Conservation (phyloP, 2,888 invertebrate genomes). For the Cylloceria caligata region DNA sequence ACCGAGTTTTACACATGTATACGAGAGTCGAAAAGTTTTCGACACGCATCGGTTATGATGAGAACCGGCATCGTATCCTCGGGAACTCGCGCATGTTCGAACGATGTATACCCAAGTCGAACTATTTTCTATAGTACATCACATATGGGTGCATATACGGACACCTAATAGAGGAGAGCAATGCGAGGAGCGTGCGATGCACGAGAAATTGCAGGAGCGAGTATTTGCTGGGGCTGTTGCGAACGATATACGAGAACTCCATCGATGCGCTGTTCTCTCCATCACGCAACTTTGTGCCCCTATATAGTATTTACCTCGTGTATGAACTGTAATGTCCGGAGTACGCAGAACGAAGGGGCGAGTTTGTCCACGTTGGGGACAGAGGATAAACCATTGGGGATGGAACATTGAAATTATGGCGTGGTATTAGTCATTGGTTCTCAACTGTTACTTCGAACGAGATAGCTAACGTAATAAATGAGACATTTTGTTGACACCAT, state of each 20-base stretch:
- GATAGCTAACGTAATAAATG: not conserved
- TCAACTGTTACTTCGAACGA: not conserved
- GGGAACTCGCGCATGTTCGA: conserved; percentile 20
- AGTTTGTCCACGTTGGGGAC: conserved; percentile 13
- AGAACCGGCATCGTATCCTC: conserved; percentile 33
- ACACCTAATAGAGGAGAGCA: conserved; percentile 41
- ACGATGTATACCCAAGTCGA: conserved; percentile 1
- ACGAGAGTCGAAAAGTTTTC: conserved; percentile 30
- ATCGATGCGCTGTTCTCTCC: conserved; percentile 51
- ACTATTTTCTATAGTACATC: not conserved
- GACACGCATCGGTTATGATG: conserved; percentile 15
- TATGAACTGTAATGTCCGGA: conserved; percentile 45
- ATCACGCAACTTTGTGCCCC: conserved; percentile 64
- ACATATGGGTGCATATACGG: conserved; percentile 47
- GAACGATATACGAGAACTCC: conserved; percentile 12
- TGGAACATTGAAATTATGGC: not conserved
- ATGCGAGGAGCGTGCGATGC: conserved; percentile 47
- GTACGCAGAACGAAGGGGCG: conserved; percentile 30
- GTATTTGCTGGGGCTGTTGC: conserved; percentile 51
- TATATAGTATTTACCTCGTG: conserved; percentile 36
- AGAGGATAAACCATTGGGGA: conserved; percentile 5
- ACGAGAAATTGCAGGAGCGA: conserved; percentile 57
- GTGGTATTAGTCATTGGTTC: conserved; percentile 6
- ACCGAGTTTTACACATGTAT: conserved; percentile 2
- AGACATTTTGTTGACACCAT: not conserved